phyloP scores from a whole-genome alignment of 2,113 vertebrate genomes.

The Solenodon paradoxus region DNA sequence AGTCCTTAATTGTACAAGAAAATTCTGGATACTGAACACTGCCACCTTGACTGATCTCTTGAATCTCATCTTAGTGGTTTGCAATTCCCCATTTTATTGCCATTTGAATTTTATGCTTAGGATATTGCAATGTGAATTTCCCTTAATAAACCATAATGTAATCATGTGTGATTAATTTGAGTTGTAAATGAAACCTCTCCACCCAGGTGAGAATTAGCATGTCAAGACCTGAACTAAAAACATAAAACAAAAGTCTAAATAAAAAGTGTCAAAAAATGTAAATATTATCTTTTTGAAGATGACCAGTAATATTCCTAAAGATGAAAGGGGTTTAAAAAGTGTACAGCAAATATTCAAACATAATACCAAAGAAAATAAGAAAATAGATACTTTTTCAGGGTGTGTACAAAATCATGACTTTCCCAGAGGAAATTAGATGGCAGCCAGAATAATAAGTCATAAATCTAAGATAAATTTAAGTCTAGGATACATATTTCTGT shows the following conservation, averaged over 20 bases:
- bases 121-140: no score
- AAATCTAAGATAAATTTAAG: slow-evolving; percentile 38
- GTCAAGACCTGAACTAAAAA: no score
- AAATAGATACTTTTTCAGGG: neutral
- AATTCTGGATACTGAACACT: no score
- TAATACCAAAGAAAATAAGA: slow-evolving; percentile 17
- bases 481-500: neutral
- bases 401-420: neutral
- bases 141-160: no score
- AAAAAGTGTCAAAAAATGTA: slow-evolving; percentile 26
- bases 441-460: slow-evolving; percentile 20
- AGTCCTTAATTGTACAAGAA: no score
- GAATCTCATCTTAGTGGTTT: no score
- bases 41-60: no score
- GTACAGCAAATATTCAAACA: neutral
- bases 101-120: no score
- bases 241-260: neutral
- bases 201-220: no score
- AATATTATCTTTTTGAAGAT: slow-evolving; percentile 20
- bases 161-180: no score
- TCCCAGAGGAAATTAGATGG: neutral
- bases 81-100: no score
- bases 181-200: no score
- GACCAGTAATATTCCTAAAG: neutral
- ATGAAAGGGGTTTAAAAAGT: slow-evolving; percentile 23